Evolutionary conservation across 2,888 invertebrate genomes (phyloP), one percentile per base, ranked within the genome.

Genomic region (Coleophora deauratella): DNA sequence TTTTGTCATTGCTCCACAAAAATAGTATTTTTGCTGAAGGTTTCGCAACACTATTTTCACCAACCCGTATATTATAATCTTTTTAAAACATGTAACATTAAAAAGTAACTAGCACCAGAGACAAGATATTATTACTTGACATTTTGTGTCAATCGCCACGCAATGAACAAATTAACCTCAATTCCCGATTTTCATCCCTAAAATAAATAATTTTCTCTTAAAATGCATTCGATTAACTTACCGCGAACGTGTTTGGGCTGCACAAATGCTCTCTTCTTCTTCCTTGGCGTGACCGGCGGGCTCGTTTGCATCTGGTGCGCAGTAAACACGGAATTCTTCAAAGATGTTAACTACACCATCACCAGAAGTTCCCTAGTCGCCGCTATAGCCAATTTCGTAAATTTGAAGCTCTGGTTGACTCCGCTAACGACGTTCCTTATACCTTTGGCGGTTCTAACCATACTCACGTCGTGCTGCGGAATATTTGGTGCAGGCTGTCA

Each of bases 221-320:
- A 52, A 63, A 84, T 85, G 84, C 81, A 81, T 37, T 64, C 82
- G 39, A 49, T 72, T 13, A 66, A 70, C 4, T 57, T 81, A 31
- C 84, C 82, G 3, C 66, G 84, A 9, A 79, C 82, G 33, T 84
- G 84, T 53, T 60, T 85, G 10, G 77, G 82, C 1, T 80, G 75
- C 49, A 77, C 75, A 14, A 85, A 84, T 41, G 54, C 80, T 12
- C 36, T 75, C 4, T 76, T 74, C 50, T 76, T 81, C 40, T 40
- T 75, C 10, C 32, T 70, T 1, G 72, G 78, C 2, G 40, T 68
- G 3, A 33, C 78, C 0, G 56, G 62, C 2, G 66, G 66, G 21
- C 52, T 60, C 0, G 64, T 78, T 33, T 77, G 84, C 43, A 42
- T 76, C 0, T 85, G 84, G 84, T 84, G 82, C 41, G 59, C 67